Evolutionary conservation across 1,140 invertebrate species (phyloP).

Genomic region (Teleogryllus occipitalis): DNA sequence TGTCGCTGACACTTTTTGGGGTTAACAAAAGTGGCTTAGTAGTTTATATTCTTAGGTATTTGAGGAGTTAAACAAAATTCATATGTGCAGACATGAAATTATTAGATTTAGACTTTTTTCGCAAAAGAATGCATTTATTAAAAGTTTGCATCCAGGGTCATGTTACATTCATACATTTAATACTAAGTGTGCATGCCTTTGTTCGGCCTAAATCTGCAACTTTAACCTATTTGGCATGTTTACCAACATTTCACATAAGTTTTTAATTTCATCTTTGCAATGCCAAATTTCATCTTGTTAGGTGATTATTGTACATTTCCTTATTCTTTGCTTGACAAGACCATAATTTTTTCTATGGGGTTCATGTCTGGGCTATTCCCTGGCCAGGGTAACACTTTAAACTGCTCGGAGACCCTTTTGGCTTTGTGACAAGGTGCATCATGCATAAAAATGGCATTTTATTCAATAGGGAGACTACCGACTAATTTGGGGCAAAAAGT

Average conservation of each 20-base stretch:
- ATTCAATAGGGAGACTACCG: conserved; percentile 23
- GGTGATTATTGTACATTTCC: conserved; percentile 7
- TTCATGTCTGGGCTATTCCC: conserved; percentile 14
- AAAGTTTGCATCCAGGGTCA: neutral
- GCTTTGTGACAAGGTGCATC: conserved; percentile 20
- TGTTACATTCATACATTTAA: conserved; percentile 13
- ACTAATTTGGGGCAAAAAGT: conserved; percentile 24
- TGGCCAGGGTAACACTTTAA: conserved; percentile 16
- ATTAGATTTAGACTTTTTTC: neutral
- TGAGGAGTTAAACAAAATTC: too few species aligned
- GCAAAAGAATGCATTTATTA: neutral
- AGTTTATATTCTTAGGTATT: too few species aligned
- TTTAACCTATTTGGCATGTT: conserved; percentile 10
- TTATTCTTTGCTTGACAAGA: neutral
- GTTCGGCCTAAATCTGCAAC: neutral
- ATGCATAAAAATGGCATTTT: conserved; percentile 15
- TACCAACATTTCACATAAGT: neutral
- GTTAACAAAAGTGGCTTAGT: too few species aligned
- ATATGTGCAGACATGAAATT: neutral
- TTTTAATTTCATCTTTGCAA: conserved; percentile 3
- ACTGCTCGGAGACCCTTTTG: neutral
- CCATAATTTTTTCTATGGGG: conserved; percentile 13
- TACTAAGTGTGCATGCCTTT: conserved; percentile 13
- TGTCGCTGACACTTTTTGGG: too few species aligned
- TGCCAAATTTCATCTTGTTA: neutral